A percentile compares a stretch with the other conserved stretches of the same genome.
These are phyloP conservation scores for Grammomys surdaster DNA, from an alignment of 2,113 vertebrate species.

Conservation along the genomic window DNA sequence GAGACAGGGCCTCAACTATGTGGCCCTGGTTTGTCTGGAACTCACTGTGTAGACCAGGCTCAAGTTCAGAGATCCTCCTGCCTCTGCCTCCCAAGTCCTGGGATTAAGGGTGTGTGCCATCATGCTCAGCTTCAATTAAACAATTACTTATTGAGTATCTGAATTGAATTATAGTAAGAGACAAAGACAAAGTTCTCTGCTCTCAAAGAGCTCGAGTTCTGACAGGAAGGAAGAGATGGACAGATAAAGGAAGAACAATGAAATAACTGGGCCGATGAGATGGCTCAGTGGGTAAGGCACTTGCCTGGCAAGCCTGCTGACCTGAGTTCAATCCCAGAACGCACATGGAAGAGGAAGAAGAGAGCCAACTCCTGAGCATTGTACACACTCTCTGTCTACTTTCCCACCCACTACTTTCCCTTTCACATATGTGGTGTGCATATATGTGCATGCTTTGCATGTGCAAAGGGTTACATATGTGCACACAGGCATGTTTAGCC, in stretches of 20 bases:
- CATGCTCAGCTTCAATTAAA: background rate
- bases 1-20: background rate
- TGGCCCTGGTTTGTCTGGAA: background rate
- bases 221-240: background rate
- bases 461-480: no score
- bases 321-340: background rate
- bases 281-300: background rate
- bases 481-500: no score
- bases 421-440: background rate
- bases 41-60: background rate
- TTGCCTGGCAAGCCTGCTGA: background rate
- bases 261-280: background rate
- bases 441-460: background rate
- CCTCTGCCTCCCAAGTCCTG: background rate
- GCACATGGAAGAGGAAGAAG: background rate
- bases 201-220: background rate
- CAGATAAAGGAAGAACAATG: background rate
- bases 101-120: background rate
- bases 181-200: constrained; percentile 27
- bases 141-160: background rate
- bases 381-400: background rate
- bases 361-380: background rate
- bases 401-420: background rate
- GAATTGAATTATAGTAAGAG: background rate
- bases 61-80: background rate